Base-by-base conservation (phyloP, 2,113 vertebrate genomes). In the Osmerus mordax region DNA sequence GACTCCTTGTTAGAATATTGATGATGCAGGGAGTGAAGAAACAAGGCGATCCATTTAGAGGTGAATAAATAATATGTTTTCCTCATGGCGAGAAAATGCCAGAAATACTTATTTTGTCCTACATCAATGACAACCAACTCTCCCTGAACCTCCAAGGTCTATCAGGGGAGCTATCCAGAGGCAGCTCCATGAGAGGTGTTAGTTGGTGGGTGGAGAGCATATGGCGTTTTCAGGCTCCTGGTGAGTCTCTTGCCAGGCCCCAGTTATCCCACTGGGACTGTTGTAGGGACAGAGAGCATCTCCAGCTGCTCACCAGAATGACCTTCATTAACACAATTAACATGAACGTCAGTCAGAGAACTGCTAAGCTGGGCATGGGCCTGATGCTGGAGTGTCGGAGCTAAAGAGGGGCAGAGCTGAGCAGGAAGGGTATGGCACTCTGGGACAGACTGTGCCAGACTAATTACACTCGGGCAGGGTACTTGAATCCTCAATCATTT, bases 301-400 rank as follows among this genome's bases (percentile, higher is more conserved):
- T 88, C 90, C 89, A 87, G 87, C 89, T 86, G 90, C 78, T 88
- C 75, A 77, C 74, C 72, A 66, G 73, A 83, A 83, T 90, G 88
- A 91, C 90, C 87, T 91, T 92, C 87, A 86, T 92, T 90, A 91
- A 41, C 73, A 77, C 81, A 90, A 91, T 92, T 90, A 91, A 79
- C 67, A 89, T 75, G 84, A 64, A 73, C 73, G 88, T 84, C 90
- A 90, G 56, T 90, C 89, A 89, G 14, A 76, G 70, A 28, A 71
- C 74, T 41, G 72, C 59, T 11, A 28, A n/a, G 64, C 71, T 78
- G 64, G 56, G 56, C 64, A 67, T 28, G 9, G 41, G 9, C 7
- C 9, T 47, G 61, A 78, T 41, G 41, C 25, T 78, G 53, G 66
- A 71, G 25, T 64, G 53, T 3, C 2, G 11, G 18, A 21, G 64